A percentile compares a stretch with the other conserved stretches of the same genome.
These are phyloP conservation scores for Panthera uncia DNA, from an alignment of 2,113 vertebrate genomes.

Conservation along the genomic window DNA sequence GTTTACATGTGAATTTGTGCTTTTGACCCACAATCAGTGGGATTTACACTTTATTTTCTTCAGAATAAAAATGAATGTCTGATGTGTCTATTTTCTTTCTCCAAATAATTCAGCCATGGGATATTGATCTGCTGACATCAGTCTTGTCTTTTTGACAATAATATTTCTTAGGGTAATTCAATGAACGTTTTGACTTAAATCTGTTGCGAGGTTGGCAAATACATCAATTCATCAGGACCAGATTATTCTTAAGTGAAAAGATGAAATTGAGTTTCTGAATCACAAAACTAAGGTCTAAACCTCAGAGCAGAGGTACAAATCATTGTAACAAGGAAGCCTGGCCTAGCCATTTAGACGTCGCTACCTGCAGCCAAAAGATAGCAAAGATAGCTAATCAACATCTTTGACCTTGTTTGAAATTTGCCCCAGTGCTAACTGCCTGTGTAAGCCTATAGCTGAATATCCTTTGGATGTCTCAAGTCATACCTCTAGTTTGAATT, in stretches of 20 bases:
- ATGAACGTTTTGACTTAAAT: background rate
- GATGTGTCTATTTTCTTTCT: background rate
- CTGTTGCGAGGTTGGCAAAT: background rate
- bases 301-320: background rate
- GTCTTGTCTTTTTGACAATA: slow-evolving; percentile 27
- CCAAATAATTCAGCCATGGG: background rate
- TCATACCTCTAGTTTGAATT: background rate
- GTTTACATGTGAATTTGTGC: background rate
- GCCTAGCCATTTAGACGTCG: background rate
- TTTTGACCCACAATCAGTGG: background rate
- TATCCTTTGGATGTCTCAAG: background rate
- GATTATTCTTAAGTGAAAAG: background rate
- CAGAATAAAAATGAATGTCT: background rate
- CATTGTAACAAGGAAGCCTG: background rate
- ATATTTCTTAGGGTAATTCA: slow-evolving; percentile 26
- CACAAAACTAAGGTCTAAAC: background rate
- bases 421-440: background rate
- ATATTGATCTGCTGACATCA: background rate
- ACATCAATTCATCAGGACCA: background rate
- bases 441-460: background rate
- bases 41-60: background rate
- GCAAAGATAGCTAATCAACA: background rate
- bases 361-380: background rate
- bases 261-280: slow-evolving; percentile 9
- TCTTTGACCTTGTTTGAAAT: background rate